Conservation (phyloP, 2,888 invertebrate species). For the Drosophila falleni region DNA sequence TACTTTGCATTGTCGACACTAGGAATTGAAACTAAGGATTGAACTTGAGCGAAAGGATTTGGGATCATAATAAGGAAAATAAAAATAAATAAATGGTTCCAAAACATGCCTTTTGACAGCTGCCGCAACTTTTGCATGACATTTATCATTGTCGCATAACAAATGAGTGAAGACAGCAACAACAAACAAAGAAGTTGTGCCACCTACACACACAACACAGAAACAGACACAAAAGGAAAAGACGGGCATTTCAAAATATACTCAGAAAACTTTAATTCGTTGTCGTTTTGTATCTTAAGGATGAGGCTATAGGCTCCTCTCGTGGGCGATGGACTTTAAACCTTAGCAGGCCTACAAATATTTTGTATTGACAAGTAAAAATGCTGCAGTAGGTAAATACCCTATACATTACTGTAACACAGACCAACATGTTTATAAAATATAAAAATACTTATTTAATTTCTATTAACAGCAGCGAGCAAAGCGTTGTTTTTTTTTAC, state of each 20-base stretch:
- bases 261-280: slow-evolving; percentile 54
- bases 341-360: background rate
- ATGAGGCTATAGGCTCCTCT: background rate
- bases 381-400: background rate
- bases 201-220: slow-evolving; percentile 47
- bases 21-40: slow-evolving; percentile 16
- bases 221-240: slow-evolving; percentile 20
- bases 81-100: slow-evolving; percentile 43
- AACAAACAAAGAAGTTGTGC: slow-evolving; percentile 50
- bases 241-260: slow-evolving; percentile 4
- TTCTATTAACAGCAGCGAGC: too few relatives aligned
- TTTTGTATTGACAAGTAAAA: background rate
- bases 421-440: too few relatives aligned
- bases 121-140: slow-evolving; percentile 81
- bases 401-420: background rate
- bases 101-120: slow-evolving; percentile 80
- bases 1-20: slow-evolving; percentile 32
- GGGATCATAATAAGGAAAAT: slow-evolving; percentile 49
- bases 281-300: slow-evolving; percentile 18
- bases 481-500: too few relatives aligned
- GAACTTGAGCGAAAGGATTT: slow-evolving; percentile 14
- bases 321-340: slow-evolving; percentile 7
- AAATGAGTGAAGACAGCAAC: slow-evolving; percentile 69
- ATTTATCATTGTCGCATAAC: slow-evolving; percentile 83
- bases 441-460: too few relatives aligned